Evolutionary conservation across 2,888 invertebrate species (phyloP), one percentile per base, ranked within the genome.

Genomic region (Pandemis heparana): DNA sequence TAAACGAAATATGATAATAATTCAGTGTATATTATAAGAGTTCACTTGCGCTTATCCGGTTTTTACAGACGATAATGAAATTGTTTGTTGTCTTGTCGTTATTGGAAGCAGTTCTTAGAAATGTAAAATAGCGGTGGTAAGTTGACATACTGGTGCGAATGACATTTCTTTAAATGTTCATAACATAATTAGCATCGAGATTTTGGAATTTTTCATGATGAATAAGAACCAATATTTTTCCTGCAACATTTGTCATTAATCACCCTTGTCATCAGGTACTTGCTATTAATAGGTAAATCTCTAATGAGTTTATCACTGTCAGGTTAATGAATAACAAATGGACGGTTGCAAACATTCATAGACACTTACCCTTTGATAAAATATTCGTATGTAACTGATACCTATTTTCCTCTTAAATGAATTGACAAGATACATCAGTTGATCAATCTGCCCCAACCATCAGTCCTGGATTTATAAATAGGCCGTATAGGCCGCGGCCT

Each of bases 21-120:
- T 32, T 32, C 23, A 43, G 14, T 14, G 53, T 18, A 16, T 9
- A n/a, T 18, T 9, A n/a, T 18, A 8, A 16, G 18, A 32, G 23
- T 32, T 23, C 10, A 56, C 56, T 56, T 12, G 18, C 56, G 12
- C 43, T 18, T 41, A 41, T 41, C 12, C 23, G 23, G 56, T 23
- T 56, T 56, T 56, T 56, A 56, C 53, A 23, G 56, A 56, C 23
- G 56, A 23, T 56, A 56, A 56, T 56, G 23, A 56, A 56, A 56
- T 56, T 56, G 56, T 56, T 56, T 56, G 56, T 23, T n/a, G 12
- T 1, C 56, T 23, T 23, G 56, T 56, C 23, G 56, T 56, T 23
- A 56, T 23, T 23, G 12, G 56, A 56, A 56, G 23, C 23, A 23
- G 6, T 56, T 56, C 56, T 23, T 23, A 56, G 56, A 56, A 23